Evolutionary conservation across 1,140 invertebrate genomes (phyloP), one percentile per base, ranked within the genome.

Genomic region (Hyles euphorbiae): DNA sequence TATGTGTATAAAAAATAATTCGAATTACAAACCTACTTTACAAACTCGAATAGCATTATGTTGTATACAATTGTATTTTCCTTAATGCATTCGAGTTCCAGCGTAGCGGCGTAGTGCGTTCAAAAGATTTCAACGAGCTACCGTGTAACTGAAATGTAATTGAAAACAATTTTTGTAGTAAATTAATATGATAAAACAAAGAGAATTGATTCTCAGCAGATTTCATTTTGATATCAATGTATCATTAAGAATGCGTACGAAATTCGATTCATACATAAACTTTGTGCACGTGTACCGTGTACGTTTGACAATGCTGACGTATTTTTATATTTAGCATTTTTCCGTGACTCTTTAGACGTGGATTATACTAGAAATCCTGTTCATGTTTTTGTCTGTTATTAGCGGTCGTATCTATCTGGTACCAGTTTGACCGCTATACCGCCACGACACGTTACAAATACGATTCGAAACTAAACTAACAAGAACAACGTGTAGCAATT

Each of bases 341-440:
- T 66, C 65, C 68, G 68, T 57, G 40, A 66, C 58, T 58, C 66
- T 67, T 57, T 56, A 58, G 56, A 54, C 51, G 65, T 77, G 72
- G 79, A 82, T 78, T 78, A 79, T 60, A 65, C 71, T 72, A 75
- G 60, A 82, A 75, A 81, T 84, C 78, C 81, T 82, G 81, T 78
- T 84, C 56, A 63, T 59, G 56, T 81, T 81, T 79, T 77, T 78
- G 56, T 45, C 36, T 54, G 44, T 58, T 53, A 45, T 53, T 52
- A 22, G 46, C 32, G 34, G 50, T 52, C 34, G 9, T 52, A 52
- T 34, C 32, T 52, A n/a, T 52, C 34, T 52, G 34, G 32, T 55
- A 50, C 51, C 12, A 54, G 56, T 62, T 53, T 58, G 56, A 58
- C 60, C 11, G 47, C 45, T 54, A 34, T 34, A 12, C 32, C 32